A percentile compares a stretch with the other conserved stretches of the same genome.
phyloP scores from a whole-genome alignment of 2,797 vertebrate genomes.

The Malacoraja senta region DNA sequence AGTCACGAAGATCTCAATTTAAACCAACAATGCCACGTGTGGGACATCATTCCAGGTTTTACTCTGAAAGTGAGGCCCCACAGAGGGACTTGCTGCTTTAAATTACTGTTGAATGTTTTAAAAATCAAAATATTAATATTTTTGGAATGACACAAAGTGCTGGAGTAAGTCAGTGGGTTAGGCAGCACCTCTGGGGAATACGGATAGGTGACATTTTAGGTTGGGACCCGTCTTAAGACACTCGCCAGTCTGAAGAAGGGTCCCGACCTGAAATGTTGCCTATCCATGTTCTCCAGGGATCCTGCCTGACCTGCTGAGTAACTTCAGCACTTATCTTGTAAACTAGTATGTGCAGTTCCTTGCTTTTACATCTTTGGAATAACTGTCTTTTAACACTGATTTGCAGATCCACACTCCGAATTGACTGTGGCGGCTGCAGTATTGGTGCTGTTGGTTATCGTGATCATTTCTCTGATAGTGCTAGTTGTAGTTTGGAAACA shows the following conservation, averaged over 20 bases:
- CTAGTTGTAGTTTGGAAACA: conserved; percentile 98
- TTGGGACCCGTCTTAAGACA: too few species aligned
- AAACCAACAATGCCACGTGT: too few species aligned
- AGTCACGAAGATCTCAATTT: neutral
- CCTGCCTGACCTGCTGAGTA: too few species aligned
- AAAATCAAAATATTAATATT: neutral
- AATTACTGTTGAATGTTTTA: neutral
- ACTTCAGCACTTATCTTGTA: too few species aligned
- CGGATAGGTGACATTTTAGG: too few species aligned
- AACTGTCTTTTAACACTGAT: conserved; percentile 24
- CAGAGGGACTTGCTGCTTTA: neutral
- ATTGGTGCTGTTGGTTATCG: conserved; percentile 88
- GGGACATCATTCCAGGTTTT: neutral
- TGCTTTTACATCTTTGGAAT: neutral
- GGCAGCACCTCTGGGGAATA: too few species aligned
- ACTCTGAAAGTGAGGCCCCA: neutral
- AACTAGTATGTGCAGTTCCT: too few species aligned
- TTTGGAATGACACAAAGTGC: too few species aligned
- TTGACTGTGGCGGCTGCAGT: conserved; percentile 89
- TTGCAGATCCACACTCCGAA: conserved; percentile 71
- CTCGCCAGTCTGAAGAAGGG: too few species aligned
- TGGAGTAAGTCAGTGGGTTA: too few species aligned
- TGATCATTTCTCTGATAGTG: conserved; percentile 95
- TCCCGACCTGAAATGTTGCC: too few species aligned
- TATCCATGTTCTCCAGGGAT: too few species aligned